Conservation (phyloP, 2,113 vertebrate genomes). For the Hippocampus abdominalis region DNA sequence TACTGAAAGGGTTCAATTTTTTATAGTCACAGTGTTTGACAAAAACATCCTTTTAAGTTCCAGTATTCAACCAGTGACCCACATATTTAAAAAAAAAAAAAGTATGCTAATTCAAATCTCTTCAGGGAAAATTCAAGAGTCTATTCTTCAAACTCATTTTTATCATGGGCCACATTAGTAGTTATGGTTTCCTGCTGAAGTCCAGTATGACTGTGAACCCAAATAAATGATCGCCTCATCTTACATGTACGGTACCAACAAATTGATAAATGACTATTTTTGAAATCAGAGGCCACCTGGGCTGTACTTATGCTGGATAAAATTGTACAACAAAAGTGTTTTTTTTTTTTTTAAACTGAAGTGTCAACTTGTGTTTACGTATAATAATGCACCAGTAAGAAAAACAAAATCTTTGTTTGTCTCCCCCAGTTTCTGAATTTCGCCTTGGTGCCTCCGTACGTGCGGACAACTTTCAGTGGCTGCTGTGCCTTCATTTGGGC, state of each 20-base stretch:
- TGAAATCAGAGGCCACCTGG: too few species aligned
- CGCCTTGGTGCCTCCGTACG: conserved; percentile 77
- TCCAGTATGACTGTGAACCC: too few species aligned
- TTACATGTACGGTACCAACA: too few species aligned
- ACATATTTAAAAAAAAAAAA: too few species aligned
- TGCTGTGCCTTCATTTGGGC: conserved; percentile 88
- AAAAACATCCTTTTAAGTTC: neutral
- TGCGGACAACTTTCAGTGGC: conserved; percentile 83
- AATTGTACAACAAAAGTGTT: neutral
- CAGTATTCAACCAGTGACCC: neutral
- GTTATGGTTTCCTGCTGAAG: too few species aligned
- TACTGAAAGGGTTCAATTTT: too few species aligned
- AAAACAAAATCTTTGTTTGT: neutral
- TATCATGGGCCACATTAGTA: too few species aligned
- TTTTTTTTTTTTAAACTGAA: neutral
- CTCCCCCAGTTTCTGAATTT: conserved; percentile 83
- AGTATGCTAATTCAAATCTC: neutral
- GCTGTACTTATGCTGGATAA: too few species aligned
- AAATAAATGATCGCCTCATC: too few species aligned
- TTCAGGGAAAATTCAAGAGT: neutral
- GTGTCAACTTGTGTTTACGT: neutral
- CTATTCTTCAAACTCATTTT: too few species aligned
- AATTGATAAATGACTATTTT: too few species aligned
- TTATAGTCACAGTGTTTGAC: too few species aligned
- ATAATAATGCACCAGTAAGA: neutral